Evolutionary conservation across 2,888 invertebrate genomes (phyloP), one percentile per base, ranked within the genome.

Genomic region (Brenthis daphne): DNA sequence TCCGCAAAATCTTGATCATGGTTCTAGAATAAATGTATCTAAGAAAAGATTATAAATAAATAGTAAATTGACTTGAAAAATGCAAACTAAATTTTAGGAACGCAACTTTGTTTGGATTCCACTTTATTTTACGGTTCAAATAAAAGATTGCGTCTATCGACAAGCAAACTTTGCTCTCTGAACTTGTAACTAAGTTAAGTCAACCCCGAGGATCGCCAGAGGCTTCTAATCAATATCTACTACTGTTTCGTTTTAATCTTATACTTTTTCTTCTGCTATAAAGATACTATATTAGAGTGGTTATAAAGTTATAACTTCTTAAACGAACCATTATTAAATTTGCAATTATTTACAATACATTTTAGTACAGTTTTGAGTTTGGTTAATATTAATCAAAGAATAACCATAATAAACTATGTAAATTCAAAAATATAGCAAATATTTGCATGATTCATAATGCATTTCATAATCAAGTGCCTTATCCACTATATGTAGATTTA

Each of bases 121-220:
- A 61, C 55, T 68, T 68, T 70, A 69, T 68, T 72, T 71, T 67
- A 55, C 67, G 65, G 67, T 67, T 72, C 75, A 75, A 74, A 82
- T 84, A 85, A 83, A 85, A 85, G 80, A 84, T 85, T 87, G 79
- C 77, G 76, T 79, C 67, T 79, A 82, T 79, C 75, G 75, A 77
- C 76, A 73, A 79, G 78, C 72, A 84, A 89, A 90, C 90, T 91
- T 90, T 90, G 86, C 89, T 90, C 83, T 89, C 81, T 82, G 80
- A 88, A 90, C 86, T 90, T 82, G 81, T 89, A 91, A 91, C 87
- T 85, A 75, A 88, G 86, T 92, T 90, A 89, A 85, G 79, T 81
- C 84, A 82, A 82, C 85, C 85, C 84, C 73, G 63, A 83, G 81
- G 84, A 83, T 82, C 67, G 79, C 76, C 68, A 74, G 76, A 76